Conservation (phyloP, 2,888 invertebrate species). For the Gnatocerus cornutus region DNA sequence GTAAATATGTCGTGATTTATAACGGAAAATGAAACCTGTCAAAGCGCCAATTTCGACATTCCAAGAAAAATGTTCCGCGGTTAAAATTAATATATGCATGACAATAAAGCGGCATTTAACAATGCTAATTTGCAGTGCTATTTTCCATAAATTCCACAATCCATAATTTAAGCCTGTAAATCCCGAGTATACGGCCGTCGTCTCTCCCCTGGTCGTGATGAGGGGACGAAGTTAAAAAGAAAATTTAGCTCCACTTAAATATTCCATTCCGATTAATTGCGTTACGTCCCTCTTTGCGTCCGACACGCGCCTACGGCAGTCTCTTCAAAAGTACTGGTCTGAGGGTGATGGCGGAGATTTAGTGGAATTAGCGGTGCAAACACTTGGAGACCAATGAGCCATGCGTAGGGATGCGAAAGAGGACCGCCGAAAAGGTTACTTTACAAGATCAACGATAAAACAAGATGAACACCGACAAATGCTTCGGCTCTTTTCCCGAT, state of each 20-base stretch:
- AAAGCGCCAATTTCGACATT: background rate
- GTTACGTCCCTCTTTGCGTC: slow-evolving; percentile 46
- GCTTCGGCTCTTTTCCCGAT: background rate
- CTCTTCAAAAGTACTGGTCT: slow-evolving; percentile 45
- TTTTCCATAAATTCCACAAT: slow-evolving; percentile 49
- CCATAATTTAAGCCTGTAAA: slow-evolving; percentile 44
- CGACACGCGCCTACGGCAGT: slow-evolving; percentile 44
- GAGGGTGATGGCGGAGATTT: slow-evolving; percentile 50
- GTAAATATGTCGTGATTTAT: background rate
- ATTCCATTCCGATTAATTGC: slow-evolving; percentile 53
- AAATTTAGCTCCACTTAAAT: slow-evolving; percentile 51
- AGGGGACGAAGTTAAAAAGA: slow-evolving; percentile 47
- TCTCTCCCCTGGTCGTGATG: slow-evolving; percentile 23
- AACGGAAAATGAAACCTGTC: background rate
- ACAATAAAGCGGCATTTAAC: slow-evolving; percentile 47
- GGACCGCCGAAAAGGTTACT: slow-evolving; percentile 44
- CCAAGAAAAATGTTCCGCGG: slow-evolving; percentile 16
- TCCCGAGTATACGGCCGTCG: slow-evolving; percentile 26
- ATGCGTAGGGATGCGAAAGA: slow-evolving; percentile 44
- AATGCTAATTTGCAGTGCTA: slow-evolving; percentile 48
- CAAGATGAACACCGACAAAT: slow-evolving; percentile 27
- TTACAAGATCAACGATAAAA: slow-evolving; percentile 41
- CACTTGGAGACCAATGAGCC: slow-evolving; percentile 50
- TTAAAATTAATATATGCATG: slow-evolving; percentile 45
- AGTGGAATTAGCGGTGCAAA: slow-evolving; percentile 51